Evolutionary conservation across 1,140 invertebrate genomes (phyloP).

Genomic region (Zaprionus kolodkinae): DNA sequence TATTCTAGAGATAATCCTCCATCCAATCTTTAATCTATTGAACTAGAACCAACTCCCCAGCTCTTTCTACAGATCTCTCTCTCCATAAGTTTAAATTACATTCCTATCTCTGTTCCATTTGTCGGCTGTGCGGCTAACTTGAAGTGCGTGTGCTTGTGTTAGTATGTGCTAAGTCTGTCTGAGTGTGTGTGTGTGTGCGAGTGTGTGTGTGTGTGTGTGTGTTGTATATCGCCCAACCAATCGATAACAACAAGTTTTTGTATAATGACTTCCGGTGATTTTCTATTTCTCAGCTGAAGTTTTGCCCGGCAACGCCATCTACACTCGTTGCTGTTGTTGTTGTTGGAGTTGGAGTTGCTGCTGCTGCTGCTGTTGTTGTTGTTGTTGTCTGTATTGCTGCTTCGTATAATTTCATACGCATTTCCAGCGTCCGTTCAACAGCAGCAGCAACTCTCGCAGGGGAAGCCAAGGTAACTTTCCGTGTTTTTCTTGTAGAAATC

Average conservation of each 20-base stretch:
- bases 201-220: constrained; percentile 38
- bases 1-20: too few species aligned
- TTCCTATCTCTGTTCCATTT: not conserved
- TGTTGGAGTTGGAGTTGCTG: constrained; percentile 13
- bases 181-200: constrained; percentile 13
- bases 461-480: constrained; percentile 32
- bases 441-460: constrained; percentile 3
- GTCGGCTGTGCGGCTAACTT: constrained; percentile 36
- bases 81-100: not conserved
- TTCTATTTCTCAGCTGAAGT: constrained; percentile 79
- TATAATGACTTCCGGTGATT: constrained; percentile 82
- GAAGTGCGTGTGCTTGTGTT: constrained; percentile 12
- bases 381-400: constrained; percentile 57
- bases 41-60: not conserved
- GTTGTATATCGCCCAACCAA: constrained; percentile 73
- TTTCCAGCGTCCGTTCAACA: constrained; percentile 60
- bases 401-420: constrained; percentile 80
- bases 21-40: not conserved
- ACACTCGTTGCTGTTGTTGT: constrained; percentile 23
- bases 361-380: constrained; percentile 29
- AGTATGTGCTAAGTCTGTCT: constrained; percentile 13
- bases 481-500: constrained; percentile 52
- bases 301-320: constrained; percentile 63
- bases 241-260: constrained; percentile 82
- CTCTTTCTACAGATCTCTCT: constrained; percentile 6